Percentiles rank a stretch among this genome's conserved stretches.
phyloP scores from a whole-genome alignment of 2,797 vertebrate species.

The Enteromius treurensis region DNA sequence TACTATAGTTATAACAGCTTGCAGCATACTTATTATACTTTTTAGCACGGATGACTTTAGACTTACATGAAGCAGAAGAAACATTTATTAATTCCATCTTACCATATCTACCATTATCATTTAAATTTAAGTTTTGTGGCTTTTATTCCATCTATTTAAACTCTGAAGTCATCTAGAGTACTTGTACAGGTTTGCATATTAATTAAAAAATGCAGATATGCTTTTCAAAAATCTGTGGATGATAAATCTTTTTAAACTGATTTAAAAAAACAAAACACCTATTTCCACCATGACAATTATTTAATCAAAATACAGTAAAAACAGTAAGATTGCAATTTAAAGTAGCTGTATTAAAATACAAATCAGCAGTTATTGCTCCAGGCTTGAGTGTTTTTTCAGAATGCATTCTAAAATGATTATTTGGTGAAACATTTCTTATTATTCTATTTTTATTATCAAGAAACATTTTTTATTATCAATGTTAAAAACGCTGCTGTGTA shows the following conservation, averaged over 20 bases:
- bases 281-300: not conserved
- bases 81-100: not conserved
- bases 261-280: not conserved
- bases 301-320: not conserved
- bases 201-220: not conserved
- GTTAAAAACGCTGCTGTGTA: not conserved
- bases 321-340: not conserved
- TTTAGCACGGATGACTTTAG: not conserved
- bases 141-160: not conserved
- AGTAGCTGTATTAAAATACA: not conserved
- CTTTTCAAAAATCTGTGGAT: too few species aligned
- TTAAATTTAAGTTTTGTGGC: not conserved
- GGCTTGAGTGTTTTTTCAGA: not conserved
- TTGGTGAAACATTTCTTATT: not conserved
- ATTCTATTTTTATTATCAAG: not conserved
- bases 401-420: not conserved
- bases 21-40: not conserved
- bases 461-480: not conserved
- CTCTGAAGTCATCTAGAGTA: not conserved
- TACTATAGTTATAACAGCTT: conserved; percentile 7
- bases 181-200: not conserved
- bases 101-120: not conserved
- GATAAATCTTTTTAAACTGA: not conserved
- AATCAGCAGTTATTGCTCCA: not conserved
- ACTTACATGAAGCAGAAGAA: not conserved